Evolutionary conservation across 2,113 vertebrate genomes (phyloP).

Genomic region (Corapipo altera): DNA sequence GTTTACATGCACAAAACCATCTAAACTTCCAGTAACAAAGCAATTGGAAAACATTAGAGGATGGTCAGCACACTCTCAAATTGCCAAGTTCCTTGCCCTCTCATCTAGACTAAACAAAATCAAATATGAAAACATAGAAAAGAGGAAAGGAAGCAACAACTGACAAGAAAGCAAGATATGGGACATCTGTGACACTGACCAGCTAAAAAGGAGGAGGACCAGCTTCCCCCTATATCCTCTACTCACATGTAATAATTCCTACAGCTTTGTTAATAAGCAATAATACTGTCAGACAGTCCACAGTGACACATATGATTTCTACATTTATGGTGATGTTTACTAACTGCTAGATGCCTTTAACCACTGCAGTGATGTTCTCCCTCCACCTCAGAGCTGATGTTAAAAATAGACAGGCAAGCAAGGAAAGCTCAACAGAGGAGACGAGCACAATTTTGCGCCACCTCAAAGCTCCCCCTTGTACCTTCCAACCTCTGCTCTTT

Average conservation of each 20-base stretch:
- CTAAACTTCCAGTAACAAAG: neutral
- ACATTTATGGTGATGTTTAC: neutral
- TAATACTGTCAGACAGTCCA: neutral
- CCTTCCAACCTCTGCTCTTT: conserved; percentile 26
- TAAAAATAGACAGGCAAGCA: neutral
- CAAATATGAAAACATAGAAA: neutral
- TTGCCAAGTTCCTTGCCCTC: neutral
- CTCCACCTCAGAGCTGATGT: neutral
- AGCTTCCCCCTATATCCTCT: neutral
- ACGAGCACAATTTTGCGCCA: neutral
- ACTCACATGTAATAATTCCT: neutral
- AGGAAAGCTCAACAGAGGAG: neutral
- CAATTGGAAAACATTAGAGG: neutral
- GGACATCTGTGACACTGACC: neutral
- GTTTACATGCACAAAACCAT: accelerated
- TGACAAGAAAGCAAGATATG: neutral
- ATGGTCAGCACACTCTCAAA: neutral
- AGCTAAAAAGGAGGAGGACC: neutral
- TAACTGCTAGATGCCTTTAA: neutral
- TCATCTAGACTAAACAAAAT: neutral
- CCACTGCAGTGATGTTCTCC: neutral
- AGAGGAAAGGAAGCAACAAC: neutral
- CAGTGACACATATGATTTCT: accelerated
- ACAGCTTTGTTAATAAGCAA: neutral
- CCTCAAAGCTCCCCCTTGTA: neutral